Evolutionary conservation across 2,113 vertebrate species (phyloP), one percentile per base, ranked within the genome.

Genomic region (Rhinolophus ferrumequinum): DNA sequence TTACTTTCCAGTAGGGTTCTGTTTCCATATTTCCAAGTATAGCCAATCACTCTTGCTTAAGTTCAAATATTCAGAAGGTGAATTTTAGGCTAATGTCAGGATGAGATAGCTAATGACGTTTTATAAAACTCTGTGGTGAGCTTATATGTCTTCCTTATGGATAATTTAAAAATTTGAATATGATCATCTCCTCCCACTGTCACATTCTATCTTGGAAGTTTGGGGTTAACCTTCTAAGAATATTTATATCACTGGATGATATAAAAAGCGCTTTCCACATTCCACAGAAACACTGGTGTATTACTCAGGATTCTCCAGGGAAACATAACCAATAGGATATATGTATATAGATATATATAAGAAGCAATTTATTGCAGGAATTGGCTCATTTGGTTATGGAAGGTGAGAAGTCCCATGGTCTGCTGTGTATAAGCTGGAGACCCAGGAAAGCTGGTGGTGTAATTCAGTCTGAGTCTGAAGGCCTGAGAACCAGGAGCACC

Each of bases 201-300:
- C 12, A 90, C 21, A 86, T 81, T 96, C 41, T 87, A 87, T 47
- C 38, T 90, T 90, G n/a, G 52, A 90, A 82, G 28, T 87, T 90
- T 77, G 35, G 28, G 28, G 56, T 62, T 83, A 90, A 70, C 4
- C 19, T 73, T 90, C 22, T 54, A 70, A 82, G 33, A 52, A 16
- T 50, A 64, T 87, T 82, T 95, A 58, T 67, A 76, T 69, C n/a
- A 82, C 47, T 41, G 75, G 41, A 30, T 87, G 24, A 89, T 73
- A 44, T 50, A 73, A 89, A 85, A 86, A 69, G 14, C 1, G 2
- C 52, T 95, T 86, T 62, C 24, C 38, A 70, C 12, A 64, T 81
- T 90, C 11, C 41, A 54, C 8, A 76, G 66, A 92, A 76, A 72
- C 70, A 72, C 9, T 88, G 62, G 13, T 77, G 8, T 86, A 58